phyloP scores from a whole-genome alignment of 2,113 vertebrate species.

The Cisticola juncidis region DNA sequence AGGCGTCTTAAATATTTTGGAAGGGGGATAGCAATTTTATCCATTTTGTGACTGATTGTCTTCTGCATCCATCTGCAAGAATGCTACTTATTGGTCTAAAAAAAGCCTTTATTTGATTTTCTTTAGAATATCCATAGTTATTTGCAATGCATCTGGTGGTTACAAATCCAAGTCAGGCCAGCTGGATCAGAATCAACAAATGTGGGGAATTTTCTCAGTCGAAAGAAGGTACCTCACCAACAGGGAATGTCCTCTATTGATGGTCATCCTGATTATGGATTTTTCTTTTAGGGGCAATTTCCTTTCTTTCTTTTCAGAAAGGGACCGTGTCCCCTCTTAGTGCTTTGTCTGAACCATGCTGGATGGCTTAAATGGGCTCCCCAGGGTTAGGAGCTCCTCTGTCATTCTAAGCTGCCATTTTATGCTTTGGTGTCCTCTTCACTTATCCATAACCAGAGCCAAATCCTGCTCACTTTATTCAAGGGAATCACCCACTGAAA shows the following conservation, averaged over 20 bases:
- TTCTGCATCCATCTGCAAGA: constrained; percentile 46
- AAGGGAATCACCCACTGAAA: constrained; percentile 12
- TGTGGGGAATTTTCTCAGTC: background rate
- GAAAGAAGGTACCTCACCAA: constrained; percentile 35
- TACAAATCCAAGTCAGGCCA: constrained; percentile 34
- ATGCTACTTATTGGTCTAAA: constrained; percentile 49
- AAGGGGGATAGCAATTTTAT: constrained; percentile 18
- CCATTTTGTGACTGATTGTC: constrained; percentile 52
- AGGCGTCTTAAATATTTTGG: constrained; percentile 53
- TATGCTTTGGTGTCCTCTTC: constrained; percentile 37
- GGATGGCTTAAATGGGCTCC: constrained; percentile 18
- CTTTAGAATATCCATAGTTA: constrained; percentile 26
- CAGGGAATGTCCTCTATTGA: constrained; percentile 31
- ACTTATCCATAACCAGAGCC: constrained; percentile 22
- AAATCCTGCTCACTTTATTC: constrained; percentile 36
- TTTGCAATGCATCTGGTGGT: constrained; percentile 32
- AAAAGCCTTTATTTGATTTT: constrained; percentile 44
- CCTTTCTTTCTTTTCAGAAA: constrained; percentile 53
- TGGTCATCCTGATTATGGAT: constrained; percentile 47
- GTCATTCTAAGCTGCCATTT: constrained; percentile 45
- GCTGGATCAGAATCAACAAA: constrained; percentile 45
- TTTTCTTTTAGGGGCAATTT: constrained; percentile 57
- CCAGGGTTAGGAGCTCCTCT: constrained; percentile 34
- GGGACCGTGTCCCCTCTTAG: background rate
- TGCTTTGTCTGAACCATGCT: constrained; percentile 10